Evolutionary conservation across 2,797 vertebrate species (phyloP).

Genomic region (Champsocephalus esox): DNA sequence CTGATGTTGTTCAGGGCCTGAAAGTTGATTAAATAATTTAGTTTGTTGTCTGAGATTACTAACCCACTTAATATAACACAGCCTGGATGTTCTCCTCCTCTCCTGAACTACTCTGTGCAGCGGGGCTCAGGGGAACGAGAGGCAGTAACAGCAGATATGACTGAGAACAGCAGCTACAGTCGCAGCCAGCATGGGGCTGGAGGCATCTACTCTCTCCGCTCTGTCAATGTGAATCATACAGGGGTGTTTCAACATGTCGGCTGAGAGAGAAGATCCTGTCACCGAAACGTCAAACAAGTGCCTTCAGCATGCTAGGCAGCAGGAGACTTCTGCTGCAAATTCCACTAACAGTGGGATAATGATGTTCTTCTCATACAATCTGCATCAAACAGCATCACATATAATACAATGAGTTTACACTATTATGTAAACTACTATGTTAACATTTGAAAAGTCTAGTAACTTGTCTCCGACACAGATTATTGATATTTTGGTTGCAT

Average conservation of each 20-base stretch:
- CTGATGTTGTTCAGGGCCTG: background rate
- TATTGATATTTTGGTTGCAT: background rate
- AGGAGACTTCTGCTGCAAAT: background rate
- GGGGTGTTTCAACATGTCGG: constrained; percentile 3
- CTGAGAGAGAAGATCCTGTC: constrained; percentile 28
- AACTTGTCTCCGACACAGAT: background rate
- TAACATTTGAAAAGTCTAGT: background rate
- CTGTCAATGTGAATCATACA: constrained; percentile 47
- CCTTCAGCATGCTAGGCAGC: constrained; percentile 12
- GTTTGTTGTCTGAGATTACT: constrained; percentile 8
- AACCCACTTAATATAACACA: constrained; percentile 2
- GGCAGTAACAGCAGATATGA: constrained; percentile 39
- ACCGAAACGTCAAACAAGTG: constrained; percentile 17
- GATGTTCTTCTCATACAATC: background rate
- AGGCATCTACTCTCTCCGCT: constrained; percentile 48
- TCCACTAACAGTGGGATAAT: background rate
- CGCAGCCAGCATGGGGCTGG: constrained; percentile 36
- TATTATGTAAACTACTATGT: background rate
- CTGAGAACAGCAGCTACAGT: constrained; percentile 43
- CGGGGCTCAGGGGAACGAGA: constrained; percentile 11
- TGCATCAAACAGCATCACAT: background rate
- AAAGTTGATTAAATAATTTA: constrained; percentile 10
- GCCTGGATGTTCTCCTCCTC: constrained; percentile 19
- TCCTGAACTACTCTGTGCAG: constrained; percentile 9
- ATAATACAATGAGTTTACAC: background rate